Percentiles rank a stretch among this genome's conserved stretches.
These are phyloP conservation scores for Catostomus latipinnis DNA, from an alignment of 2,797 vertebrate genomes.

Conservation along the genomic window DNA sequence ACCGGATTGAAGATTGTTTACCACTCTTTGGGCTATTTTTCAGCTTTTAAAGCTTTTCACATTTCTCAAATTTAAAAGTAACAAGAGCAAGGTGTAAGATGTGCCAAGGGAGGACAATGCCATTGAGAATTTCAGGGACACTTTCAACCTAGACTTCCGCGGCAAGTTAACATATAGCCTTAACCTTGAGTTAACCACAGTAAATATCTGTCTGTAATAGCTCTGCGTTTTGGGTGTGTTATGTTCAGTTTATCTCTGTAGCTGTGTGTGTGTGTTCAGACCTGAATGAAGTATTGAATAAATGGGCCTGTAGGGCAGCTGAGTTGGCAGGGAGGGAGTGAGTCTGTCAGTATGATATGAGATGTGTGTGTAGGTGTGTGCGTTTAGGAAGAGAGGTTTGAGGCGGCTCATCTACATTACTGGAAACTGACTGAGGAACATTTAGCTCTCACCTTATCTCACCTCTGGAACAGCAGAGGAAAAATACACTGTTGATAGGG, in stretches of 20 bases:
- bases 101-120: conserved; percentile 40
- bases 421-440: conserved; percentile 32
- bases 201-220: conserved; percentile 46
- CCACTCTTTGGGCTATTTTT: conserved; percentile 13
- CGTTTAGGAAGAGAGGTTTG: conserved; percentile 33
- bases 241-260: conserved; percentile 40
- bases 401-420: conserved; percentile 40
- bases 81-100: conserved; percentile 16
- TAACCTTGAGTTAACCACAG: conserved; percentile 56
- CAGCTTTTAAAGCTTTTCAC: conserved; percentile 11
- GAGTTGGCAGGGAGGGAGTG: conserved; percentile 53
- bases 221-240: conserved; percentile 20
- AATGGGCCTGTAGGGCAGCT: conserved; percentile 61
- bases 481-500: conserved; percentile 15
- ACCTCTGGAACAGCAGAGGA: conserved; percentile 27
- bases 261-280: conserved; percentile 67
- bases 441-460: conserved; percentile 51
- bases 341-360: conserved; percentile 42
- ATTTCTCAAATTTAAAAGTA: conserved; percentile 44
- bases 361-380: conserved; percentile 36
- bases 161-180: conserved; percentile 45
- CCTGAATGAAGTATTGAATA: conserved; percentile 71
- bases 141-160: conserved; percentile 49
- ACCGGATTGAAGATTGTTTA: background rate
- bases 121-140: conserved; percentile 49